Base-by-base conservation (phyloP, 2,888 invertebrate genomes). In the Alviniconcha strummeri region DNA sequence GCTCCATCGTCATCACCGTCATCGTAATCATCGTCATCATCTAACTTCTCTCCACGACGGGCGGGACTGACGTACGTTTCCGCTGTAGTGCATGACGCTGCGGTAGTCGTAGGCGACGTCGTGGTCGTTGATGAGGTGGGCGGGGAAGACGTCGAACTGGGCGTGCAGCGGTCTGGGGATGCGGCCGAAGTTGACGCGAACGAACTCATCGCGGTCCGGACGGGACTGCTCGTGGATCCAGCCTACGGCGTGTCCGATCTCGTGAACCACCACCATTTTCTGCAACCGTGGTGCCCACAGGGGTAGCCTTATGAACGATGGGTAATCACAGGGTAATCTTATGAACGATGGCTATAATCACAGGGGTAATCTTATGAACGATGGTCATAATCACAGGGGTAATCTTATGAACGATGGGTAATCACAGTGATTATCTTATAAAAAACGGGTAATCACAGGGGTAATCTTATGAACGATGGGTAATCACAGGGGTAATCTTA, bases 1-100 rank as follows among this genome's bases (percentile, higher is more conserved):
- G 1, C 36, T 36, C 36, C 36, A 36, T 36, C 36, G 3, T 36
- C 36, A 36, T 36, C 36, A 36, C 36, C 36, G 36, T 36, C 36
- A 36, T 36, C 36, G 36, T 36, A 36, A 36, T 36, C 36, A 36
- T 36, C 36, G 3, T 36, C 36, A 3, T 36, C 36, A 36, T 36
- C 36, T 3, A 36, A 36, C 36, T 36, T 36, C 36, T 36, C 36
- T 36, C 36, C 36, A 36, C 36, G 36, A 36, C 36, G 36, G 36
- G 36, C 36, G 36, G 60, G 60, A 54, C 19, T 67, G 8, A 85
- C 87, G 84, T 87, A 89, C 89, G 55, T 79, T 85, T 5, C 79
- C 86, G 17, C 88, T 86, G 75, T 91, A 91, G 81, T 91, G 91
- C 91, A 91, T 91, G 36, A 91, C 86, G 78, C 91, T 91, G 71